phyloP scores from a whole-genome alignment of 2,797 vertebrate genomes.

The Brotula barbata region DNA sequence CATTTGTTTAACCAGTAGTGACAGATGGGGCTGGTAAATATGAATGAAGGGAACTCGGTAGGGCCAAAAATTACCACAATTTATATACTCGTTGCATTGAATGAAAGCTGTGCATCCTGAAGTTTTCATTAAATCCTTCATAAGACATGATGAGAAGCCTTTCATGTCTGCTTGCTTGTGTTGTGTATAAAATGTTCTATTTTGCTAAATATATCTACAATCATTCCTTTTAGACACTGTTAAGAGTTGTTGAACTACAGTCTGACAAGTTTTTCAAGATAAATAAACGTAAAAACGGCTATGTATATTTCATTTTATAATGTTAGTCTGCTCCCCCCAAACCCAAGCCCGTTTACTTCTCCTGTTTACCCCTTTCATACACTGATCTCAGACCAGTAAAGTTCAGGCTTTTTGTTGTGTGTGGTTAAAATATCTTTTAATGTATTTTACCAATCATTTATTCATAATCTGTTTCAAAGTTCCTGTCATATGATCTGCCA shows the following conservation, averaged over 20 bases:
- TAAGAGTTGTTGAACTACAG: too few species aligned
- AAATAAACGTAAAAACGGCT: too few species aligned
- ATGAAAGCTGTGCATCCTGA: too few species aligned
- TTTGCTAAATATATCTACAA: too few species aligned
- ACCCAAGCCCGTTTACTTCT: slow-evolving; percentile 37
- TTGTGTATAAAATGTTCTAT: too few species aligned
- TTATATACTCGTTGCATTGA: too few species aligned
- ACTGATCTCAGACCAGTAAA: slow-evolving; percentile 39
- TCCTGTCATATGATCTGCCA: slow-evolving; percentile 56
- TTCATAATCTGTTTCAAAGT: slow-evolving; percentile 23
- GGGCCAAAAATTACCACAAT: too few species aligned
- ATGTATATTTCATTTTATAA: not conserved
- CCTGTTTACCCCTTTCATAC: slow-evolving; percentile 38
- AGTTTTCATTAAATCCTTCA: too few species aligned
- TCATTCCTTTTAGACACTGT: too few species aligned
- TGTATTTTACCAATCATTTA: not conserved
- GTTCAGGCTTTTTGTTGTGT: slow-evolving; percentile 26
- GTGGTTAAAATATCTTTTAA: slow-evolving; percentile 41
- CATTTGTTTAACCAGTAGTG: slow-evolving; percentile 69
- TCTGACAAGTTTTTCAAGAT: too few species aligned
- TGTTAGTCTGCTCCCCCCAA: slow-evolving; percentile 16
- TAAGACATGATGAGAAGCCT: too few species aligned
- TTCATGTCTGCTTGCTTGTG: too few species aligned
- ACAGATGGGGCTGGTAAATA: slow-evolving; percentile 63
- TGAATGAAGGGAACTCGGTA: slow-evolving; percentile 65